A percentile compares a stretch with the other conserved stretches of the same genome.
Evolutionary conservation across 2,113 vertebrate species (phyloP).

Genomic region (Poeciliopsis turrubarensis): DNA sequence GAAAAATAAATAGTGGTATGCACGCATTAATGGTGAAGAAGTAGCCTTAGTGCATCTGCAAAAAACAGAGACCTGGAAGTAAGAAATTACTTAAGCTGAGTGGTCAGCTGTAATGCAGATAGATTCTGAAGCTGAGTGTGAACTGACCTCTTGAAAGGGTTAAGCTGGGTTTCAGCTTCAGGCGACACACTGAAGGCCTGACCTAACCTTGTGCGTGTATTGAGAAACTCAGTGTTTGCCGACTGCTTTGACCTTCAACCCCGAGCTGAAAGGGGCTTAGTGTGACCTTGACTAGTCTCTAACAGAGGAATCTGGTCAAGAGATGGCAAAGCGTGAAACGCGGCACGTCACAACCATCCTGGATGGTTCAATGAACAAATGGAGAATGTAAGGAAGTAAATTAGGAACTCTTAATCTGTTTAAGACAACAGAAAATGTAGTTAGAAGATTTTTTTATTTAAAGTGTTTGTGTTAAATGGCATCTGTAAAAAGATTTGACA

Average conservation of each 20-base stretch:
- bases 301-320: constrained; percentile 73
- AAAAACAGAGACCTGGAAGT: no score
- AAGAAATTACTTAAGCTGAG: no score
- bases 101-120: not conserved
- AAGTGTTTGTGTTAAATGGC: constrained; percentile 14
- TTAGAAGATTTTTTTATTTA: constrained; percentile 6
- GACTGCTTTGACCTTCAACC: constrained; percentile 71
- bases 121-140: not conserved
- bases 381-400: constrained; percentile 31
- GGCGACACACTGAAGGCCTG: constrained; percentile 3
- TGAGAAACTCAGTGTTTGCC: constrained; percentile 64
- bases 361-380: constrained; percentile 28
- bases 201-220: constrained; percentile 24
- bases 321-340: constrained; percentile 71
- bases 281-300: constrained; percentile 54
- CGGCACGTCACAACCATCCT: constrained; percentile 61
- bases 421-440: not conserved
- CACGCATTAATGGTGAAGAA: not conserved
- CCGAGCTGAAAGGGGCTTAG: constrained; percentile 67
- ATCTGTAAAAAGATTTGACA: not conserved
- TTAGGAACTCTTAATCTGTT: constrained; percentile 31
- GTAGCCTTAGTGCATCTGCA: no score
- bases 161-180: constrained; percentile 8
- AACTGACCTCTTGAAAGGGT: constrained; percentile 15
- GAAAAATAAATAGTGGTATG: not conserved